A percentile compares a stretch with the other conserved stretches of the same genome.
Conservation (phyloP, 2,797 vertebrate genomes). For the Limnodromus scolopaceus region DNA sequence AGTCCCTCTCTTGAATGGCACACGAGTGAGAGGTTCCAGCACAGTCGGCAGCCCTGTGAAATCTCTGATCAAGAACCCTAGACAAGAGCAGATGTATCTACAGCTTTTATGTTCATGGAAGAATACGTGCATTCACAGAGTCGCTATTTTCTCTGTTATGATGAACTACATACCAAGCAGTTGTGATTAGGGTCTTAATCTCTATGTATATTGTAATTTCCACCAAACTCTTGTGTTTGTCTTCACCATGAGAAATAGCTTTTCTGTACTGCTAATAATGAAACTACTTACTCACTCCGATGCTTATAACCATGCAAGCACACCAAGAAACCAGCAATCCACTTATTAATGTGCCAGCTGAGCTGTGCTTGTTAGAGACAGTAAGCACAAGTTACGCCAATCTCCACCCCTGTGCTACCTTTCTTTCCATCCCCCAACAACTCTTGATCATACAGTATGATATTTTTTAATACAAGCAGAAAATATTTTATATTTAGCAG, state of each 20-base stretch:
- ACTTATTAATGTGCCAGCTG: neutral
- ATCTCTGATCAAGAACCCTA: neutral
- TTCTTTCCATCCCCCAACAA: neutral
- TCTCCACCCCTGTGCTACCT: neutral
- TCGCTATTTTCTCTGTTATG: neutral
- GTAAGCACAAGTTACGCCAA: neutral
- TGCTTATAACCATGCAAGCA: neutral
- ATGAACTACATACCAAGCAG: neutral
- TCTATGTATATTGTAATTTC: neutral
- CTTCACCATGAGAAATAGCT: neutral
- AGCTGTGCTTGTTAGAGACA: neutral
- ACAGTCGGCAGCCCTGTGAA: neutral
- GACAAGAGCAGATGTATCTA: neutral
- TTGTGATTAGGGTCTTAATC: neutral
- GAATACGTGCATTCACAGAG: neutral
- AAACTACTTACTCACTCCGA: slow-evolving; percentile 18
- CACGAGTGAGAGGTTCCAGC: neutral
- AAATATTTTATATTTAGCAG: neutral
- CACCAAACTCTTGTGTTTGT: neutral
- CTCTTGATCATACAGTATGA: neutral
- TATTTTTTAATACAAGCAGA: neutral
- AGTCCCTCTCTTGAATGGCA: neutral
- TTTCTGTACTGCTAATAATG: neutral
- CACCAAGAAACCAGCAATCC: neutral
- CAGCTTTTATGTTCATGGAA: neutral